A percentile compares a stretch with the other conserved stretches of the same genome.
phyloP scores from a whole-genome alignment of 2,888 invertebrate species.

The Anoncus sp. region DNA sequence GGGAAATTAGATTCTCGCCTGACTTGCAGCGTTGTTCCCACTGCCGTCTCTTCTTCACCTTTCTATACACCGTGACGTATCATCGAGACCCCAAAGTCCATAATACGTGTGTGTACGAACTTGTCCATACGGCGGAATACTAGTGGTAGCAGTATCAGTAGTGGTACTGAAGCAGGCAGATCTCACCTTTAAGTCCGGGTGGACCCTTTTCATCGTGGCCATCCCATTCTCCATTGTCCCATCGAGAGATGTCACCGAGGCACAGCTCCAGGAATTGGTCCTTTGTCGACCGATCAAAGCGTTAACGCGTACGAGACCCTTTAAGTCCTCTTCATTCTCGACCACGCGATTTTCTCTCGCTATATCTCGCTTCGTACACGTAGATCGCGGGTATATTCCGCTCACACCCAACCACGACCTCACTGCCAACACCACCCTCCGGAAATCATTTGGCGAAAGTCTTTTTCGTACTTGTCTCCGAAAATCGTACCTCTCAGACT shows the following conservation, averaged over 20 bases:
- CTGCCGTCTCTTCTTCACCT: constrained; percentile 61
- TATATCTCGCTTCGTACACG: constrained; percentile 28
- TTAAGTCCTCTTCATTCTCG: constrained; percentile 69
- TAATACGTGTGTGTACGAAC: constrained; percentile 28
- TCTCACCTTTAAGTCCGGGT: constrained; percentile 65
- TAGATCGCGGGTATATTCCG: constrained; percentile 30
- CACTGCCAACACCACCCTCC: constrained; percentile 21
- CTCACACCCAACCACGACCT: constrained; percentile 20
- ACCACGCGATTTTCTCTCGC: constrained; percentile 47
- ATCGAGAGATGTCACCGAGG: constrained; percentile 53
- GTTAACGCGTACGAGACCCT: constrained; percentile 75
- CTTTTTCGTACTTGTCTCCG: constrained; percentile 53
- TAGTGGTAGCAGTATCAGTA: constrained; percentile 16
- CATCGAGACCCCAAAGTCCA: constrained; percentile 36
- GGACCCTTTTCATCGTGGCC: constrained; percentile 67
- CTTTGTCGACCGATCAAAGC: constrained; percentile 76
- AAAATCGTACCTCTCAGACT: constrained; percentile 24
- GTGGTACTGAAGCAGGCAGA: constrained; percentile 56
- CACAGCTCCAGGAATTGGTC: constrained; percentile 75
- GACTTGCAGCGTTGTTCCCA: constrained; percentile 75
- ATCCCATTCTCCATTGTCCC: constrained; percentile 61
- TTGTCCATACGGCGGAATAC: constrained; percentile 5
- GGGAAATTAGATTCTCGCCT: constrained; percentile 81
- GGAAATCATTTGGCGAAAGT: constrained; percentile 53
- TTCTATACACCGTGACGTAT: constrained; percentile 44